Evolutionary conservation across 2,888 invertebrate genomes (phyloP).

Genomic region (Tenthredo scrophulariae): DNA sequence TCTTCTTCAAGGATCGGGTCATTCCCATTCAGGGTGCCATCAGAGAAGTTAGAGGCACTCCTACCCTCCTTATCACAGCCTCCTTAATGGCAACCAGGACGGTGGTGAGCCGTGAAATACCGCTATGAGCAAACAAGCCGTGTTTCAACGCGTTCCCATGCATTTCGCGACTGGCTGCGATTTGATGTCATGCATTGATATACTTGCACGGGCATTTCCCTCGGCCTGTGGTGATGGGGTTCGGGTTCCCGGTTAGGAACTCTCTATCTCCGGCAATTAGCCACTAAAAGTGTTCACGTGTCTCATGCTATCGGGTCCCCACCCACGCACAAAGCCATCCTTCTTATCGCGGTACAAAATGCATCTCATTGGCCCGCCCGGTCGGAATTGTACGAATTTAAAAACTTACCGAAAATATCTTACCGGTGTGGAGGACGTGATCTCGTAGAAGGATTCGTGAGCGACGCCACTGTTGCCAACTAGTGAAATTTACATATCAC

Average conservation of each 20-base stretch:
- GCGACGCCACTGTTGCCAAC: constrained; percentile 62
- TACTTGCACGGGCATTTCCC: constrained; percentile 5
- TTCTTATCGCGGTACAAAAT: constrained; percentile 74
- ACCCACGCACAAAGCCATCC: constrained; percentile 65
- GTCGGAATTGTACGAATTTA: constrained; percentile 46
- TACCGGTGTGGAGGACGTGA: not conserved
- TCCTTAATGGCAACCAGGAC: not conserved
- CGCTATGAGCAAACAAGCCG: constrained; percentile 30
- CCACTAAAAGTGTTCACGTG: constrained; percentile 70
- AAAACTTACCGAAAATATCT: constrained; percentile 33
- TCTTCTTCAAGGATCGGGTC: not conserved
- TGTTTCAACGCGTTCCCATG: constrained; percentile 68
- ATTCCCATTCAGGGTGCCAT: not conserved
- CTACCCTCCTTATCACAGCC: constrained; percentile 18
- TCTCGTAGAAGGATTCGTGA: constrained; percentile 31
- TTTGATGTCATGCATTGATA: constrained; percentile 20
- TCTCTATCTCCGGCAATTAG: constrained; percentile 70
- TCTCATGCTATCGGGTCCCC: constrained; percentile 61
- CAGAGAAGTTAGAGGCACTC: constrained; percentile 1
- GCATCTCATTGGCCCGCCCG: constrained; percentile 69
- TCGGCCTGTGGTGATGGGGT: not conserved
- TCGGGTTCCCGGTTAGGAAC: constrained; percentile 32
- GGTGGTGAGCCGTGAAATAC: constrained; percentile 37
- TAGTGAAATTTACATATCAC: constrained; percentile 68
- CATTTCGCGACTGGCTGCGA: constrained; percentile 67